Base-by-base conservation (phyloP, 2,888 invertebrate genomes). In the Mystacides longicornis region DNA sequence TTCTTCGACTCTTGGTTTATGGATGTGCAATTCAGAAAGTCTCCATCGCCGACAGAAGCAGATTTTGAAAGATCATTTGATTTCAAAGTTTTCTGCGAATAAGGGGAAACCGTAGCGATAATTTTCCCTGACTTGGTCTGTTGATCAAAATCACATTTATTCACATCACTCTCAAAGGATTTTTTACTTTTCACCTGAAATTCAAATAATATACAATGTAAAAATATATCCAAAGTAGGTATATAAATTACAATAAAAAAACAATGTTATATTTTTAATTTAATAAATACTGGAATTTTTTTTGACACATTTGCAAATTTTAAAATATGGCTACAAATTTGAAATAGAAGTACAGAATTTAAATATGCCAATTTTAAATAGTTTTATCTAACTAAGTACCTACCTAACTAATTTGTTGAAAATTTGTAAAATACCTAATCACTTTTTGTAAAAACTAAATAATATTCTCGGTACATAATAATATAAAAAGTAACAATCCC, bases 41-140 rank as follows among this genome's bases (percentile, higher is more conserved):
- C 52, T 23, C 49, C 27, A 23, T 60, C 51, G 33, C 58, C 46
- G 31, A 43, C 21, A 19, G 54, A 47, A 33, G 31, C 31, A 42
- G 57, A 56, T 49, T 57, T 62, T 20, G 56, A 52, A 52, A 56
- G 45, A 65, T 67, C 42, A 68, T 78, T 72, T 68, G 74, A 70
- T 61, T 76, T 71, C 62, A 71, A 70, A 47, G 61, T 51, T 62
- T 75, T 72, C 66, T 71, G 60, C 63, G 64, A 73, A 63, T 82
- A 82, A 45, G 82, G 86, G 60, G 83, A 80, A 55, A 83, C 81
- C 50, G 84, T 83, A 60, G 82, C 83, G 65, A 81, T 81, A 65
- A 78, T 84, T 67, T 77, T 81, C 42, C 76, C 75, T 54, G 71
- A 49, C 54, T 58, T 60, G 19, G 51, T 57, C 23, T 56, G 56